Base-by-base conservation (phyloP, 2,797 vertebrate species). In the Sphenopsis melanotis region DNA sequence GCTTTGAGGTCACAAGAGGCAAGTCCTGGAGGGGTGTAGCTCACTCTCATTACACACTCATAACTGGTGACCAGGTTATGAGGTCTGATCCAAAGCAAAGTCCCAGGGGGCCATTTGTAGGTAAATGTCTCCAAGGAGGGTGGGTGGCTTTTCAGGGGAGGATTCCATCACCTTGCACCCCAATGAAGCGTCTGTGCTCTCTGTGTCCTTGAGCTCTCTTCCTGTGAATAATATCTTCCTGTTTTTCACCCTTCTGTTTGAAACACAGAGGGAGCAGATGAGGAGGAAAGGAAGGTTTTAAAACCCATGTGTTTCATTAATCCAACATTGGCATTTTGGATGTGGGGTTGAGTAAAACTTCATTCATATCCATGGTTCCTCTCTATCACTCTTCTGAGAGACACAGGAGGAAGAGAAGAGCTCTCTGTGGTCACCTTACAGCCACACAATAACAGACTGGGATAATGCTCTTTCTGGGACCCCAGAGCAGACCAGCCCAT, bases 281-380 rank as follows among this genome's bases (percentile, higher is more conserved):
- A 94, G 94, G 91, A 94, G 89, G 91, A 96, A 80, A 66, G 84
- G 85, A 94, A 91, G 50, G 57, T 75, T 93, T 89, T 87, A 21
- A 79, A 97, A 94, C 55, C 32, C 12, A 17, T 7, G 16, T 74
- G 46, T 92, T 91, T 66, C 32, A 53, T 89, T 84, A 87, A 87
- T 84, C 89, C 46, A 55, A 41, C 55, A 74, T 19, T 27, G 39
- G 27, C 23, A 59, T 92, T 59, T 85, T 89, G 90, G 79, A 74
- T n/a, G 69, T 79, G 85, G 79, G 83, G 90, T 93, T 90, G 92
- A 95, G 91, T 95, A 95, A 96, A 96, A 93, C 94, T 69, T 63
- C 86, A 95, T 89, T 89, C 19, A 7, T 74, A 23, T 6, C 61
- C 24, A 2, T 70, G 17, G 52, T 75, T 93, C 83, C 66, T 85